Conservation (phyloP, 2,888 invertebrate species). For the Dryobota labecula region DNA sequence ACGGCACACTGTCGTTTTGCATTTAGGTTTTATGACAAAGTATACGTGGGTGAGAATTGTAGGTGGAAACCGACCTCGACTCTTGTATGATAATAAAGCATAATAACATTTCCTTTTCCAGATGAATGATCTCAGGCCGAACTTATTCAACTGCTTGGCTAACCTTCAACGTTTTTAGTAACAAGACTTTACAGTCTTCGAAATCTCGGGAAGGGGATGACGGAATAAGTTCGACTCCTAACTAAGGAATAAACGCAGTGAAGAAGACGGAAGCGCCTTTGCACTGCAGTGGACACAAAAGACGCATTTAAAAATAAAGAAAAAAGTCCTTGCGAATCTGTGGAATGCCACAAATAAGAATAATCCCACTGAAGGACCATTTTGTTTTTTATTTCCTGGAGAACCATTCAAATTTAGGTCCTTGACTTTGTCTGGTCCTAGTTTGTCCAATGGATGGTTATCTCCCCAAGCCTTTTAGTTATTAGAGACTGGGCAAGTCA, state of each 20-base stretch:
- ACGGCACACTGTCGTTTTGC: constrained; percentile 77
- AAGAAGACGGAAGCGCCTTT: too few relatives aligned
- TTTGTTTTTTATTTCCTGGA: not conserved
- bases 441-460: not conserved
- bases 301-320: not conserved
- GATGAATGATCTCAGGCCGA: constrained; percentile 58
- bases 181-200: not conserved
- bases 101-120: constrained; percentile 74
- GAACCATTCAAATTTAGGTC: not conserved
- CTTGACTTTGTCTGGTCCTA: not conserved
- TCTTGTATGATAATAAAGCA: constrained; percentile 68
- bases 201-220: not conserved
- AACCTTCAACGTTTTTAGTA: not conserved
- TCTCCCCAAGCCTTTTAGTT: not conserved
- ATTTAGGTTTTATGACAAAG: constrained; percentile 78
- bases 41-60: constrained; percentile 81
- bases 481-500: not conserved
- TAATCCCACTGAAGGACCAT: too few relatives aligned
- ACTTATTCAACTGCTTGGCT: constrained; percentile 39
- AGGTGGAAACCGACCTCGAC: constrained; percentile 79
- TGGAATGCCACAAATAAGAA: too few relatives aligned
- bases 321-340: not conserved
- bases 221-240: not conserved
- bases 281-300: not conserved
- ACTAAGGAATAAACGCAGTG: not conserved